Conservation (phyloP, 2,113 vertebrate genomes). For the Cololabis saira region DNA sequence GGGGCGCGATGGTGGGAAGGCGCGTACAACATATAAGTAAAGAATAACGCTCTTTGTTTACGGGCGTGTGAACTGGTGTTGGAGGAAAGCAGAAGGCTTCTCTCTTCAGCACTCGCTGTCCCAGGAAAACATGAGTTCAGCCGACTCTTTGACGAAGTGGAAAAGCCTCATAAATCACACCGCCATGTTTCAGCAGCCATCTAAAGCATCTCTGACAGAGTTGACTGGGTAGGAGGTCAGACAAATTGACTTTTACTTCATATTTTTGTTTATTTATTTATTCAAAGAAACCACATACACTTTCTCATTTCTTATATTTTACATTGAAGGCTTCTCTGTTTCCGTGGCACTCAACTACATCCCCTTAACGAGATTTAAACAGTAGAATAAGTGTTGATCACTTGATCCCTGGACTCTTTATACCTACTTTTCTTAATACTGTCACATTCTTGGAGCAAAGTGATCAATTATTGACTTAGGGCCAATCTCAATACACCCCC, state of each 20-base stretch:
- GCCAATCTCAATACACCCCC: too few relatives aligned
- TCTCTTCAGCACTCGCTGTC: constrained; percentile 27
- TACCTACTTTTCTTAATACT: neutral
- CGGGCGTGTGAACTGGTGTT: constrained; percentile 65
- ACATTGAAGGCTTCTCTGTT: constrained; percentile 15
- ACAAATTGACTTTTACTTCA: constrained; percentile 32
- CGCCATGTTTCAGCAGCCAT: constrained; percentile 54
- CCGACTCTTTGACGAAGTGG: constrained; percentile 40
- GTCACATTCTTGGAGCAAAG: neutral
- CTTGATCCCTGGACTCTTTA: neutral
- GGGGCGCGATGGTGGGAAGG: constrained; percentile 20
- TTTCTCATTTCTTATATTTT: constrained; percentile 19
- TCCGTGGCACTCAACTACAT: constrained; percentile 20
- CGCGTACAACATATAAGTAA: constrained; percentile 47
- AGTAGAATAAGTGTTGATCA: neutral
- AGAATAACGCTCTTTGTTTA: constrained; percentile 73
- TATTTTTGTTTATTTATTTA: constrained; percentile 50
- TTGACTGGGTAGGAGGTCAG: constrained; percentile 24
- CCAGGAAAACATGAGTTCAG: constrained; percentile 64
- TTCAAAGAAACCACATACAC: constrained; percentile 31
- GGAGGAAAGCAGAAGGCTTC: constrained; percentile 58
- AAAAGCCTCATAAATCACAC: constrained; percentile 72
- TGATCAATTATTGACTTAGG: neutral
- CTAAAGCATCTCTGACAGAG: constrained; percentile 60
- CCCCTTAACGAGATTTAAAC: constrained; percentile 13